Percentiles rank a stretch among this genome's conserved stretches.
These are phyloP conservation scores for Drosophila kanekoi DNA, from an alignment of 2,888 invertebrate species.

Conservation along the genomic window DNA sequence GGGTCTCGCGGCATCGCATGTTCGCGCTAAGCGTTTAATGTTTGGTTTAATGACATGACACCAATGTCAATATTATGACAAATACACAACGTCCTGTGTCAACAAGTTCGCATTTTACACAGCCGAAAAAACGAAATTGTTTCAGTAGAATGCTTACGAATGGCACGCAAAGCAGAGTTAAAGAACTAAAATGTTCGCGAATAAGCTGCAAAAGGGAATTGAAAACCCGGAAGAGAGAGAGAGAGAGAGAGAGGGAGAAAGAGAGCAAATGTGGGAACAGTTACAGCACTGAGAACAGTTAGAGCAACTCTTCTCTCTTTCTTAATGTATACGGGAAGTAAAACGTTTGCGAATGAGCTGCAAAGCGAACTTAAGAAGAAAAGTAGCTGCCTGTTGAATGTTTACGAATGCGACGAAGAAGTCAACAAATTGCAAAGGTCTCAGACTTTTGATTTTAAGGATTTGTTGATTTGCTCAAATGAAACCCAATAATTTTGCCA, in stretches of 20 bases:
- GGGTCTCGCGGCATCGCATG: slow-evolving; percentile 51
- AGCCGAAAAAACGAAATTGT: slow-evolving; percentile 14
- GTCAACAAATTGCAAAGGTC: no score
- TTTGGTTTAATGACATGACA: slow-evolving; percentile 77
- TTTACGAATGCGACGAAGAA: no score
- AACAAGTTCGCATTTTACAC: slow-evolving; percentile 70
- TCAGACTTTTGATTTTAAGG: no score
- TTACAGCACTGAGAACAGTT: no score
- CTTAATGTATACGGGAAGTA: no score
- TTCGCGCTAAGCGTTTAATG: slow-evolving; percentile 72
- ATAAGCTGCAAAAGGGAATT: no score
- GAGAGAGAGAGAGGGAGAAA: no score
- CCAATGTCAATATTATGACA: slow-evolving; percentile 74
- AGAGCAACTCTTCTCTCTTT: no score
- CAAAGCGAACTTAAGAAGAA: not conserved
- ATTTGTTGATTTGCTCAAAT: not conserved
- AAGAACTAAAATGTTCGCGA: not conserved
- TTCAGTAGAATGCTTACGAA: not conserved
- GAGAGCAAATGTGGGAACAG: no score
- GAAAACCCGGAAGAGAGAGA: no score
- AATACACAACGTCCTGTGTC: slow-evolving; percentile 64
- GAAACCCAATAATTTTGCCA: slow-evolving; percentile 1
- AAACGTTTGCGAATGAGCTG: not conserved
- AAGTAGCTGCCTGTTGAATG: no score
- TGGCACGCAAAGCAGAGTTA: not conserved